phyloP scores from a whole-genome alignment of 2,888 invertebrate genomes.

The Blastobasis lacticolella region DNA sequence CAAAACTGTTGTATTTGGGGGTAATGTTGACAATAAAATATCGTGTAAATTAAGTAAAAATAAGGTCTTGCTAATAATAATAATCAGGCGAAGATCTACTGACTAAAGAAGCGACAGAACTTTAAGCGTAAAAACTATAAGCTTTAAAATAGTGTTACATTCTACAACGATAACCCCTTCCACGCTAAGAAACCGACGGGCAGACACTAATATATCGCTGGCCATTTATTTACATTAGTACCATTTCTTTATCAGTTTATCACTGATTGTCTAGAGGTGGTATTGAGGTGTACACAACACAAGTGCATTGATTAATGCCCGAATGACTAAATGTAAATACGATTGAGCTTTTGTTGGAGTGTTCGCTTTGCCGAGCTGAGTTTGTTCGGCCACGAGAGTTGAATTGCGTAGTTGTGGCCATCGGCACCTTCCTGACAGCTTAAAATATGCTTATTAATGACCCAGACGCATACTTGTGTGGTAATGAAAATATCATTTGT shows the following conservation, averaged over 20 bases:
- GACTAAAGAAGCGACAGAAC: no score
- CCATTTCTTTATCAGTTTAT: conserved; percentile 71
- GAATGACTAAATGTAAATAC: conserved; percentile 62
- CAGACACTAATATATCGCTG: conserved; percentile 63
- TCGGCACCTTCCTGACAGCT: conserved; percentile 23
- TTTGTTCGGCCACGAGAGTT: conserved; percentile 33
- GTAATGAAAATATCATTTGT: conserved; percentile 25
- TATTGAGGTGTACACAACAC: conserved; percentile 40
- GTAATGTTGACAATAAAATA: no score
- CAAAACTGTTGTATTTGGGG: no score
- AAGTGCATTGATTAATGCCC: conserved; percentile 53
- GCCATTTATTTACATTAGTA: conserved; percentile 72
- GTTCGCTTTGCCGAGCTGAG: conserved; percentile 13
- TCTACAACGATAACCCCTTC: conserved; percentile 21
- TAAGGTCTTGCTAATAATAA: no score
- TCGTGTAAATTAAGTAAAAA: no score
- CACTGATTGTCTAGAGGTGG: conserved; percentile 56
- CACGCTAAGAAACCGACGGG: conserved; percentile 17
- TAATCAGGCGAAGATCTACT: no score
- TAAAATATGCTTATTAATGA: conserved; percentile 21
- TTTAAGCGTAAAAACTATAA: no score
- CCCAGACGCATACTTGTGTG: conserved; percentile 13
- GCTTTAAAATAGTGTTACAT: no score
- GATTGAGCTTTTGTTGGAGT: conserved; percentile 48
- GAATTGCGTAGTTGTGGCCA: conserved; percentile 19